Evolutionary conservation across 2,888 invertebrate species (phyloP).

Genomic region (Flexamia atlantica): DNA sequence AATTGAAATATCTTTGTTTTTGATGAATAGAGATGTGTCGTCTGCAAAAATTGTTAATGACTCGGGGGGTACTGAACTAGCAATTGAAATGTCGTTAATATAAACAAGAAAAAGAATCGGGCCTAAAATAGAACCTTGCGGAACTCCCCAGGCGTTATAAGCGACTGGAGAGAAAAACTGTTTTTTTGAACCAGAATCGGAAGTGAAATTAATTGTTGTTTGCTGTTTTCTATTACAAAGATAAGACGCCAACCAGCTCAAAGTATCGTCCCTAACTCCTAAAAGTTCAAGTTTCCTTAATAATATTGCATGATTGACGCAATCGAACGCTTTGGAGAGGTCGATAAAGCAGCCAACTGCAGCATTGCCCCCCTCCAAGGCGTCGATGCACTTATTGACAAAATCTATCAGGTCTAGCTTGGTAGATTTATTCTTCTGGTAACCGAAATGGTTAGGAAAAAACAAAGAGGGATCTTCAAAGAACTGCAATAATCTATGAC

Average conservation of each 20-base stretch:
- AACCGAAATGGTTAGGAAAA: background rate
- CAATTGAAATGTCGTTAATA: too few relatives aligned
- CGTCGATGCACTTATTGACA: slow-evolving; percentile 35
- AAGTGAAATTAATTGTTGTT: background rate
- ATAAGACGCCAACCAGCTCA: slow-evolving; percentile 25
- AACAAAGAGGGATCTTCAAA: background rate
- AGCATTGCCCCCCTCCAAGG: background rate
- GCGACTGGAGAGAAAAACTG: background rate
- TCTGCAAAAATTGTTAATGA: too few relatives aligned
- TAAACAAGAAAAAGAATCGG: too few relatives aligned
- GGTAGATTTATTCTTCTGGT: background rate
- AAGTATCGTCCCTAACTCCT: background rate
- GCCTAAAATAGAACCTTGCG: background rate
- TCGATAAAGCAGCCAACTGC: slow-evolving; percentile 22
- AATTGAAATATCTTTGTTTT: too few relatives aligned
- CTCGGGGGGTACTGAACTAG: too few relatives aligned
- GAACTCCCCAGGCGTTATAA: background rate
- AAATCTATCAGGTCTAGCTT: slow-evolving; percentile 6
- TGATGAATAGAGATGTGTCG: too few relatives aligned
- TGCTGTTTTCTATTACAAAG: background rate
- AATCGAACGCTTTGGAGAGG: background rate
- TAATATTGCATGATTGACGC: background rate
- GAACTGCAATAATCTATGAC: background rate
- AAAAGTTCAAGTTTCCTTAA: background rate
- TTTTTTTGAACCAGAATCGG: background rate